Evolutionary conservation across 2,797 vertebrate species (phyloP), one percentile per base, ranked within the genome.

Genomic region (Anolis apletophallus): DNA sequence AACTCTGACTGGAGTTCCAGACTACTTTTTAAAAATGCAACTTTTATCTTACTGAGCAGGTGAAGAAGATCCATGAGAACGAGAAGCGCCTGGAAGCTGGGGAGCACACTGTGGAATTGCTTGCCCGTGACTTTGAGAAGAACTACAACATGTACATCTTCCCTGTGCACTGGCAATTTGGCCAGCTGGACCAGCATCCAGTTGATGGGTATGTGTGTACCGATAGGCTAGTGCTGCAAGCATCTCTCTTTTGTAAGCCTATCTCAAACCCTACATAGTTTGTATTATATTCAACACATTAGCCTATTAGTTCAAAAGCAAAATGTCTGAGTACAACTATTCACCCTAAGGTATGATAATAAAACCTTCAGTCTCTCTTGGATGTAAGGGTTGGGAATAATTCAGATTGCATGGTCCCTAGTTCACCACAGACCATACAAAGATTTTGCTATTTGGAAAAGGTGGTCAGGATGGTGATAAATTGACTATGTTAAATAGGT

Each of bases 141-240:
- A 99, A 99, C 97, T 99, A 99, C 97, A 98, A 99, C 95, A 99
- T 99, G 99, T 99, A 99, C 97, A 97, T 99, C 97, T 99, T 98
- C 97, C 99, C 99, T 0, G 99, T 99, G 84, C 99, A 99, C 96
- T 99, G 99, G 99, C 99, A 99, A 95, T 99, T 99, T 0, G 98
- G 98, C 59, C 98, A 99, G 97, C 98, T 99, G 59, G 99, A 99
- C 95, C 98, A 98, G 96, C 98, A 99, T 93, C 99, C 99, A 75
- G 91, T 95, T 0, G 98, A 99, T 0, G 97, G 98, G 99, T 99
- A 96, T 74, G 99, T 99, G 96, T 74, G 97, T 92, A 75, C n/a
- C n/a, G n/a, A n/a, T n/a, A n/a, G n/a, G n/a, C n/a, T n/a, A n/a
- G n/a, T n/a, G n/a, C n/a, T n/a, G n/a, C n/a, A n/a, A n/a, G n/a